Evolutionary conservation across 2,113 vertebrate species (phyloP).

Genomic region (Cyanocitta stelleri): DNA sequence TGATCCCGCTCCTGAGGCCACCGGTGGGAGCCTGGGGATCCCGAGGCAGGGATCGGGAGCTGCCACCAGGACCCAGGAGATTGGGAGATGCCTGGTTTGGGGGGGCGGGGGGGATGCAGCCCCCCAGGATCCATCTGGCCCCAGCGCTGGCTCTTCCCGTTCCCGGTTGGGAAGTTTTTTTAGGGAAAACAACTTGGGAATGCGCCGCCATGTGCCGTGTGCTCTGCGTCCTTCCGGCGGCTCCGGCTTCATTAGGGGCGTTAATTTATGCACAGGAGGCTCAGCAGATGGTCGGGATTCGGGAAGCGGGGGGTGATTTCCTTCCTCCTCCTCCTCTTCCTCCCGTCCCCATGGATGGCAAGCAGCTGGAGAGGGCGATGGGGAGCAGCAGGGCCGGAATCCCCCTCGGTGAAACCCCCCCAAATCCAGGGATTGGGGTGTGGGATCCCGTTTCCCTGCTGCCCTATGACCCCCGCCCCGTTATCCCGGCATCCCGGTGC

Average conservation of each 20-base stretch:
- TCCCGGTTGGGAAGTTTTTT: neutral
- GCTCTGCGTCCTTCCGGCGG: neutral
- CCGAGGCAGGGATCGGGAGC: accelerated
- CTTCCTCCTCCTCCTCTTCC: neutral
- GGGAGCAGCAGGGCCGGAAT: neutral
- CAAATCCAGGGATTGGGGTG: neutral
- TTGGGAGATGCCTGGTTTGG: neutral
- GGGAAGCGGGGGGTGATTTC: neutral
- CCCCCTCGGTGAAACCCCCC: neutral
- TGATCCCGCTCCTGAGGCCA: accelerated
- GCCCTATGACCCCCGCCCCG: neutral
- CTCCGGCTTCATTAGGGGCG: neutral
- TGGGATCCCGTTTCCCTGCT: no score
- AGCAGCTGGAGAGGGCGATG: neutral
- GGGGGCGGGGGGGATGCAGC: neutral
- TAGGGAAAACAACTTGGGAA: neutral
- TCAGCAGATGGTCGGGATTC: neutral
- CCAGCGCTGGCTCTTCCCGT: neutral
- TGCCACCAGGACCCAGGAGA: accelerated
- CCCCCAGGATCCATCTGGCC: neutral
- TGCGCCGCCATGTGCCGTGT: neutral
- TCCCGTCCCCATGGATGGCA: neutral
- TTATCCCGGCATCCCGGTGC: neutral
- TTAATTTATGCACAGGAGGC: neutral
- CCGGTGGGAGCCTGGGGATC: no score